These are phyloP conservation scores for Lucilia sericata DNA, from an alignment of 1,140 invertebrate species.

Conservation along the genomic window DNA sequence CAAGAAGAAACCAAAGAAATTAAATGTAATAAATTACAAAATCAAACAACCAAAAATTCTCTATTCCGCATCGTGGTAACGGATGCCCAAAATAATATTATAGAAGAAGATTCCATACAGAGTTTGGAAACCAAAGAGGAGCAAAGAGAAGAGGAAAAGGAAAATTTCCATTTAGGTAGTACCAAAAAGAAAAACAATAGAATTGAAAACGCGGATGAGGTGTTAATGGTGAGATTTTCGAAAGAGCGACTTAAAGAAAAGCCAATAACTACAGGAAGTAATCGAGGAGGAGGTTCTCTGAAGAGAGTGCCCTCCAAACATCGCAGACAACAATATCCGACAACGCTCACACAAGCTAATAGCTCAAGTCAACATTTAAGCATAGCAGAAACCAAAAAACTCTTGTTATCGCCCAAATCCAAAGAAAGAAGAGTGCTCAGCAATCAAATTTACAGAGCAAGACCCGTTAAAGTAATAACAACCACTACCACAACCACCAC, in stretches of 20 bases:
- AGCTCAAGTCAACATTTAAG: conserved; percentile 19
- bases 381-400: conserved; percentile 32
- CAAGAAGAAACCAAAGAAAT: not conserved
- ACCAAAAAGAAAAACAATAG: not conserved
- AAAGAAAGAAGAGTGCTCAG: conserved; percentile 60
- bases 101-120: conserved; percentile 60
- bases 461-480: conserved; percentile 61
- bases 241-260: not conserved
- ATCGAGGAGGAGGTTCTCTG: not conserved
- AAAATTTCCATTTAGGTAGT: conserved; percentile 10
- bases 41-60: not conserved
- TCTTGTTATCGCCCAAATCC: conserved; percentile 50
- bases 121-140: conserved; percentile 39
- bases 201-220: not conserved
- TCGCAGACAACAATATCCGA: conserved; percentile 44
- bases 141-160: conserved; percentile 35
- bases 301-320: conserved; percentile 47
- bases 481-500: conserved; percentile 43
- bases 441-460: conserved; percentile 61
- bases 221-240: not conserved
- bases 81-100: conserved; percentile 64
- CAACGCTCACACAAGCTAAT: conserved; percentile 23
- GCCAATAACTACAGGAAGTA: not conserved
- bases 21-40: not conserved
- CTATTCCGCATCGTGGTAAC: conserved; percentile 64